These are phyloP conservation scores for Drosophila varians DNA, from an alignment of 1,140 invertebrate genomes.

Conservation along the genomic window DNA sequence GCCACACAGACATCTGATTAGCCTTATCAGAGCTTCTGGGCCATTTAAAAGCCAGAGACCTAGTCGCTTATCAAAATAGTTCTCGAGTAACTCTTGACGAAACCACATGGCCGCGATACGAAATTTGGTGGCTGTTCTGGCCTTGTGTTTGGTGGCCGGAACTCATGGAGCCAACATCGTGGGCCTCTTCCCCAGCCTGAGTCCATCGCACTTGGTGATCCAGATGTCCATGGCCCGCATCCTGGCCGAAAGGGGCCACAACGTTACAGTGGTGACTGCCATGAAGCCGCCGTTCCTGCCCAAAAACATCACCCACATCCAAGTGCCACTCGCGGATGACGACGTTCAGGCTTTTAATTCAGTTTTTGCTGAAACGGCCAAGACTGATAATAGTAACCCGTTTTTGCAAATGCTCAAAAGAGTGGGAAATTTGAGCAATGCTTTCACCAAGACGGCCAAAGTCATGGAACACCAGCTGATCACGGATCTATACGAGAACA, in stretches of 20 bases:
- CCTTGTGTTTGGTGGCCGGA: neutral
- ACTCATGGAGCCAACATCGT: neutral
- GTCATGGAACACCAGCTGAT: neutral
- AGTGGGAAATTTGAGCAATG: neutral
- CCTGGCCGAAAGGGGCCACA: neutral
- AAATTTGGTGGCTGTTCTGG: neutral
- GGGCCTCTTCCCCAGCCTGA: neutral
- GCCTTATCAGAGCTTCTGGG: neutral
- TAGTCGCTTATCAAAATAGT: neutral
- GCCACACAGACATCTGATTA: no score
- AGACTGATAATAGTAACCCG: neutral
- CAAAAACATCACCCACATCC: neutral
- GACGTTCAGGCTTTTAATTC: neutral
- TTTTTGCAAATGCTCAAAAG: neutral
- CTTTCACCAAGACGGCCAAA: neutral
- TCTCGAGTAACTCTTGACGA: neutral
- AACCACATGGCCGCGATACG: neutral
- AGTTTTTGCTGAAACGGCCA: neutral
- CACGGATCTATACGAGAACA: neutral
- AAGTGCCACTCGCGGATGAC: neutral
- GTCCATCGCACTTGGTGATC: neutral
- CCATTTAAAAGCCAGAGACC: neutral
- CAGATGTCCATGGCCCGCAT: slow-evolving; percentile 1
- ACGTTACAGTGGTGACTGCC: neutral
- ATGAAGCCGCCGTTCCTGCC: neutral